These are phyloP conservation scores for Lates japonicus DNA, from an alignment of 2,797 vertebrate genomes.

Conservation along the genomic window DNA sequence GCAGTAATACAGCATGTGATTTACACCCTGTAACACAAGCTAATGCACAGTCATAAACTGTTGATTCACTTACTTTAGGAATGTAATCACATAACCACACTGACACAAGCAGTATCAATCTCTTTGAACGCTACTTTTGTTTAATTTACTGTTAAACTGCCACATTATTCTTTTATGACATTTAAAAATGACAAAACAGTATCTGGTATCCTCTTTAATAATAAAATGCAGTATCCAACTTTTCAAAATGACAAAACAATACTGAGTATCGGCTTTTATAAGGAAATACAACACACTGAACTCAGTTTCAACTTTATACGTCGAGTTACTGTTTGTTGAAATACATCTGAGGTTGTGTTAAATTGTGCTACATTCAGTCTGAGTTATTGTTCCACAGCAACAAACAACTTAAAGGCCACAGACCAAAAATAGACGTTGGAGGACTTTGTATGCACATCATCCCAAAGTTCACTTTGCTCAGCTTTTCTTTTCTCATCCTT, in stretches of 20 bases:
- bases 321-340: constrained; percentile 24
- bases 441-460: constrained; percentile 33
- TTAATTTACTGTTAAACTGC: not conserved
- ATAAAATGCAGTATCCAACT: constrained; percentile 15
- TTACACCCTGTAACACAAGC: constrained; percentile 1
- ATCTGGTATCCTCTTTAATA: not conserved
- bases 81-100: constrained; percentile 41
- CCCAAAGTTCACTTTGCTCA: constrained; percentile 36
- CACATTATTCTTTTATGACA: constrained; percentile 27
- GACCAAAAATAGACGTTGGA: constrained; percentile 50
- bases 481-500: constrained; percentile 62
- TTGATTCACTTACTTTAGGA: constrained; percentile 29
- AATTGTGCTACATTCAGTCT: constrained; percentile 13
- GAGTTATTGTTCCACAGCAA: constrained; percentile 46
- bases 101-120: not conserved
- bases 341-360: not conserved
- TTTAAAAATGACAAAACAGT: constrained; percentile 34
- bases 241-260: constrained; percentile 29
- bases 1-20: not conserved
- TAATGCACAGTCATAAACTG: constrained; percentile 4
- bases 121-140: constrained; percentile 7
- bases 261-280: not conserved
- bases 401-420: constrained; percentile 48
- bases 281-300: constrained; percentile 28
- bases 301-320: constrained; percentile 43